Percentiles rank a stretch among this genome's conserved stretches.
These are phyloP conservation scores for Penaeus japonicus DNA, from an alignment of 1,140 invertebrate genomes.

Conservation along the genomic window DNA sequence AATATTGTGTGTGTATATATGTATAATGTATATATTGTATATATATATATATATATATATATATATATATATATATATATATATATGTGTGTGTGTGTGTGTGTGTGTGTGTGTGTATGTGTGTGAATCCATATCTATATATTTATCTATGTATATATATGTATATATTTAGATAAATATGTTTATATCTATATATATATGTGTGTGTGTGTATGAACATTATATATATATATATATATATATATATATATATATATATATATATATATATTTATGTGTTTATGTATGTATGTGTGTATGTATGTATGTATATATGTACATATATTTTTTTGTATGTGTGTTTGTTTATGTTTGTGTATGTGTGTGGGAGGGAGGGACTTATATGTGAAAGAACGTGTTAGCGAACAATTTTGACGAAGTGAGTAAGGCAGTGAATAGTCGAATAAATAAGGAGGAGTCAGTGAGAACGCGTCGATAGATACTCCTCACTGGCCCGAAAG, in stretches of 20 bases:
- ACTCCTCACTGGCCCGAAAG: too few relatives aligned
- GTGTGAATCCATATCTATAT: too few relatives aligned
- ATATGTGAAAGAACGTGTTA: too few relatives aligned
- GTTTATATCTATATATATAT: not conserved
- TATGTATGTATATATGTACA: not conserved
- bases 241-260: constrained; percentile 2
- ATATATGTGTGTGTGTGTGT: not conserved
- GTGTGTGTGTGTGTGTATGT: not conserved
- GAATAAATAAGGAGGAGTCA: too few relatives aligned
- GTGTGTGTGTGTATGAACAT: not conserved
- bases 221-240: constrained; percentile 3
- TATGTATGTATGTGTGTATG: constrained; percentile 3
- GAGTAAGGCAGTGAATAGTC: too few relatives aligned
- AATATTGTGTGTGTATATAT: not conserved
- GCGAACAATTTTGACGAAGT: too few relatives aligned
- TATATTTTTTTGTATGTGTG: not conserved
- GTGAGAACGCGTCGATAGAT: too few relatives aligned
- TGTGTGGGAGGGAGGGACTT: not conserved
- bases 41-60: not conserved
- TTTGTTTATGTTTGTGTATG: not conserved
- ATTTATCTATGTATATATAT: not conserved
- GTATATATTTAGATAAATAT: not conserved
- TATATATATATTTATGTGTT: not conserved
- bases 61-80: constrained; percentile 1
- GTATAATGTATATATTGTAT: not conserved